Base-by-base conservation (phyloP, 1,140 invertebrate genomes). In the Zaprionus camerounensis region DNA sequence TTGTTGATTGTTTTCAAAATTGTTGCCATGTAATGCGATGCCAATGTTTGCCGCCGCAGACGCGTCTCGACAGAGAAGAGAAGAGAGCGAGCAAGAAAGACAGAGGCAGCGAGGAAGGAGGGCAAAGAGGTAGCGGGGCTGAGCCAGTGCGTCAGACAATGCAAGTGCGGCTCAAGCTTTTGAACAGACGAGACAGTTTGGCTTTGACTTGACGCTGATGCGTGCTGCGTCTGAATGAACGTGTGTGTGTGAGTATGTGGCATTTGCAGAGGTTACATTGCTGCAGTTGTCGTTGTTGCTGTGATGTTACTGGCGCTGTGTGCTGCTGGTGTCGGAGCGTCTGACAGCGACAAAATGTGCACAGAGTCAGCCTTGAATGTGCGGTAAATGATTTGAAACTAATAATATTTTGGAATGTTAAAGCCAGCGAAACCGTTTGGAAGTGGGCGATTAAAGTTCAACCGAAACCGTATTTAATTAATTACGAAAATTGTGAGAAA, bases 1-100 rank as follows among this genome's bases (percentile, higher is more conserved):
- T 79, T 85, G 66, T 76, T 76, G 68, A 71, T 75, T 76, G 62
- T 81, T 68, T 82, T 77, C 78, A 73, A 80, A 80, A 80, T 80
- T 80, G 78, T 80, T 80, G 78, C 78, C 74, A 78, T 80, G 78
- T 80, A 80, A 80, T 80, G 78, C 70, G 78, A 80, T 80, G 78
- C 78, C 75, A 56, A 55, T 64, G 76, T 49, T 44, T 31, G 56
- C 36, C 57, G 56, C 56, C 20, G 28, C 22, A 38, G 36, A 49
- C 56, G 31, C 56, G 31, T 24, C 41, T 46, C 26, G 34, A 61
- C 36, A 41, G 20, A 31, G 24, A 68, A 22, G 24, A 55, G 20
- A 0, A 15, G 13, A 34, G 15, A n/a, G n/a, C 15, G 28, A 34
- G 3, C 31, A 20, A 11, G 31, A 9, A 7, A 31, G 3, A 58